Base-by-base conservation (phyloP, 2,797 vertebrate genomes). In the Sebastes steindachneri region DNA sequence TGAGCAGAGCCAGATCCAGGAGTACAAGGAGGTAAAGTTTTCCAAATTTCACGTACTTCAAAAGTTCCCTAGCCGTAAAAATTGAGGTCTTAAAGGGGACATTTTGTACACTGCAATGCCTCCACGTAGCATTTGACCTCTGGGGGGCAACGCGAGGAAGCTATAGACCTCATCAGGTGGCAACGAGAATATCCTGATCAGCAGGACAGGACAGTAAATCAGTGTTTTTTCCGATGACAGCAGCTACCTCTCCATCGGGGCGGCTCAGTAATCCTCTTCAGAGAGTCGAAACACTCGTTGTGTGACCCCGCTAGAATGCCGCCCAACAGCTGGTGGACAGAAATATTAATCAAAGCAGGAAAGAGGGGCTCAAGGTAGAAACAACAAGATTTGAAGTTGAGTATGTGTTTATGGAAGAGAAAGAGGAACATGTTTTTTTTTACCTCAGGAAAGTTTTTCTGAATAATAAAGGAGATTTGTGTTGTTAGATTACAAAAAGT, bases 1-100 rank as follows among this genome's bases (percentile, higher is more conserved):
- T 76, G 97, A 98, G 95, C 97, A 98, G 96, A 98, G 97, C 93
- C 97, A 98, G 95, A 98, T 98, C 89, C 97, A 98, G 96, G 97
- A 98, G 94, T 98, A 98, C 95, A 98, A 98, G 90, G 97, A 98
- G 97, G 97, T 97, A 90, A 94, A 75, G 4, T 57, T 80, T 53
- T 79, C 73, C 55, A 19, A 45, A 82, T 55, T 41, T 66, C 23
- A 12, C 3, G 1, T 5, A 17, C 54, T 68, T 73, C 7, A 15
- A 35, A 35, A 35, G 2, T 33, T 35, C 25, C 60, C 35, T 15
- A n/a, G 57, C 3, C 1, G 33, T 53, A 2, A 12, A 6, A 33
- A 64, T 1, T 21, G 2, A 45, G 33, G 48, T 70, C 41, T 45
- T 48, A 31, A 59, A 70, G 21, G 33, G 3, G 14, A 78, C 14